Base-by-base conservation (phyloP, 2,888 invertebrate species). In the Drosophila crucigera region DNA sequence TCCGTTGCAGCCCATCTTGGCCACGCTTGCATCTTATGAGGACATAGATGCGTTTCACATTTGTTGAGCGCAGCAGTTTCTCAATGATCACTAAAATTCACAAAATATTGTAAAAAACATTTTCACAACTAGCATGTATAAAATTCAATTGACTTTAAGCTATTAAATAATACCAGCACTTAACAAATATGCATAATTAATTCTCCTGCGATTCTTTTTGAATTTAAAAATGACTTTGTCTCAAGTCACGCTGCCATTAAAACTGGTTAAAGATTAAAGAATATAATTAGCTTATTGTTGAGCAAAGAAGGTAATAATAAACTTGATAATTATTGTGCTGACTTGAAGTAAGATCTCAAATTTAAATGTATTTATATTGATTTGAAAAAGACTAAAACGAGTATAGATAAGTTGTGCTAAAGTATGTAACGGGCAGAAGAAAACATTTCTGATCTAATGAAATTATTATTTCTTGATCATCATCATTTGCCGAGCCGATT, bases 1-100 rank as follows among this genome's bases (percentile, higher is more conserved):
- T 92, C 66, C 97, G 94, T 1, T 95, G 94, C 78, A 95, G 94
- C 50, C 95, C 94, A 79, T 95, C 95, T 90, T 96, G 95, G 0
- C 94, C 96, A 92, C 94, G 94, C 89, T 95, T 95, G 37, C 93
- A 91, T 56, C 95, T 92, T 28, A 95, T 93, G 49, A 95, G 91
- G 33, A 95, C 83, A 83, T 94, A 95, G 71, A 95, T 93, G 19
- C 94, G 93, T 37, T 94, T 93, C 7, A 95, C 86, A 47, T 94
- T 94, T 50, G 95, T 95, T 22, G 94, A 93, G 56, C 95, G 93
- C 31, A 95, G 91, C 43, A 95, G 91, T 88, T 95, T 95, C 84
- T 95, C 95, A 67, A 95, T 92, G 31, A 95, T 92, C 69, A 95
- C 95, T 94, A 73, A 33, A 80, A 78, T 33, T 41, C 56, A 33